A percentile compares a stretch with the other conserved stretches of the same genome.
Conservation (phyloP, 2,113 vertebrate genomes). For the Macquaria australasica region DNA sequence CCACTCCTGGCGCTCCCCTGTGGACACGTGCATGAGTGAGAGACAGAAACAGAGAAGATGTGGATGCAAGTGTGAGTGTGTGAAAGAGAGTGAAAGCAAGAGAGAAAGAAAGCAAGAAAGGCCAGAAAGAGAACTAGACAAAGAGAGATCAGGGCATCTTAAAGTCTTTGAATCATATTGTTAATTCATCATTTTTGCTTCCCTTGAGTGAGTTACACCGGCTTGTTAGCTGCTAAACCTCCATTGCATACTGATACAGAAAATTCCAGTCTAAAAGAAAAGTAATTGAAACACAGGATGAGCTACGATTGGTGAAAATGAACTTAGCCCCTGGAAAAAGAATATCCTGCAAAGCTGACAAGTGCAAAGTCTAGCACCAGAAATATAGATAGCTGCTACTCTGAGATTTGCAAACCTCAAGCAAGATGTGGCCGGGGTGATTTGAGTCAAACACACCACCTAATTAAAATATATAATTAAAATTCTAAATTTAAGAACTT, state of each 20-base stretch:
- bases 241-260: constrained; percentile 51
- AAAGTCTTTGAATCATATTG: constrained; percentile 53
- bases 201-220: constrained; percentile 25
- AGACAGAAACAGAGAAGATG: constrained; percentile 48
- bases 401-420: constrained; percentile 27
- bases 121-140: constrained; percentile 31
- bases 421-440: constrained; percentile 27
- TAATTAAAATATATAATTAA: constrained; percentile 55
- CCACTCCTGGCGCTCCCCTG: constrained; percentile 96
- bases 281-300: constrained; percentile 57
- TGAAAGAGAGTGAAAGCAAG: constrained; percentile 17
- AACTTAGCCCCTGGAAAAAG: constrained; percentile 16
- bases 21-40: constrained; percentile 60
- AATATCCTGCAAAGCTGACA: constrained; percentile 55
- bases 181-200: constrained; percentile 63
- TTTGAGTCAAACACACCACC: constrained; percentile 37
- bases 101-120: constrained; percentile 28
- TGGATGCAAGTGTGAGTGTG: constrained; percentile 41
- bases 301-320: constrained; percentile 57
- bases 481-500: not conserved
- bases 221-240: constrained; percentile 29
- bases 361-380: constrained; percentile 36
- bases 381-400: constrained; percentile 50
- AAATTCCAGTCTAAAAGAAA: constrained; percentile 32
- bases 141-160: constrained; percentile 53